These are phyloP conservation scores for Misgurnus anguillicaudatus DNA, from an alignment of 2,113 vertebrate species.

Conservation along the genomic window DNA sequence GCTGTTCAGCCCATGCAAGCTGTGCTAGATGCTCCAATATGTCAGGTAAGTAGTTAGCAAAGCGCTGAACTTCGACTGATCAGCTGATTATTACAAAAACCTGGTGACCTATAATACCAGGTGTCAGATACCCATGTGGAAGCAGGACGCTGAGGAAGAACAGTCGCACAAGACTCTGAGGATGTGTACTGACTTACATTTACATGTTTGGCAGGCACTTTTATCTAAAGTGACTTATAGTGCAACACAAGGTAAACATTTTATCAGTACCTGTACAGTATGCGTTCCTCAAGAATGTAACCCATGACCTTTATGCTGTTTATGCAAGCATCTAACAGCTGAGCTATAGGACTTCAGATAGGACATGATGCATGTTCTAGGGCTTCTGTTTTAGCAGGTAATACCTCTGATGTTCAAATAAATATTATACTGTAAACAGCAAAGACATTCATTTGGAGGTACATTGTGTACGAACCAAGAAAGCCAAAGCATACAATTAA, in stretches of 20 bases:
- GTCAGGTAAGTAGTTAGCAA: slow-evolving; percentile 35
- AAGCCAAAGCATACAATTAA: not conserved
- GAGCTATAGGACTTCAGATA: no score
- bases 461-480: not conserved
- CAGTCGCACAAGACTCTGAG: not conserved
- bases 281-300: no score
- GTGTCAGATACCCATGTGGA: slow-evolving; percentile 4
- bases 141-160: slow-evolving; percentile 11
- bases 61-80: not conserved
- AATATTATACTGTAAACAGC: not conserved
- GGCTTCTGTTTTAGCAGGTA: no score
- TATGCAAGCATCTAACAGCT: no score
- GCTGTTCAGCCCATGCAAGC: not conserved
- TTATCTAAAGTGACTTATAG: no score
- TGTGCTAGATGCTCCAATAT: slow-evolving; percentile 1
- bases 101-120: slow-evolving; percentile 19
- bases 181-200: no score
- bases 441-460: slow-evolving; percentile 15
- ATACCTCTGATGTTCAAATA: no score
- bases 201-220: no score
- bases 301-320: no score
- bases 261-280: no score
- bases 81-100: not conserved
- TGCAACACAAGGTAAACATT: no score
- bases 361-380: no score